Conservation (phyloP, 2,797 vertebrate genomes). For the Poecilia gillii region DNA sequence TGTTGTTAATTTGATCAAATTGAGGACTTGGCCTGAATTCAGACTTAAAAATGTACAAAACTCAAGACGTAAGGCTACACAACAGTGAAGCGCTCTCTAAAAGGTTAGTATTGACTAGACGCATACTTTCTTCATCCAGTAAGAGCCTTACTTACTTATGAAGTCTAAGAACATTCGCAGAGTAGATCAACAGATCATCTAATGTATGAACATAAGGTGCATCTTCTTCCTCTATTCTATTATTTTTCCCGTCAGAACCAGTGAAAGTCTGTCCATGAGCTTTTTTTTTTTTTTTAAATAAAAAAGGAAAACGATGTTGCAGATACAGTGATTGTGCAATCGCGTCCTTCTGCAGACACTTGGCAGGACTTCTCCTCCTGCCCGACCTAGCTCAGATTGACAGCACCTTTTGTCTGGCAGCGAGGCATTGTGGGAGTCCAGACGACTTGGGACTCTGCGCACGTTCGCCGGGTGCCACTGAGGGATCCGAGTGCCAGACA, state of each 20-base stretch:
- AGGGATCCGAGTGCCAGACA: conserved; percentile 40
- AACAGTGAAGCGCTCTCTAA: no score
- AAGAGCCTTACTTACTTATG: no score
- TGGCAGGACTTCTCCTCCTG: conserved; percentile 22
- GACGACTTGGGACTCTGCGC: conserved; percentile 53
- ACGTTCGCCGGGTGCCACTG: conserved; percentile 43
- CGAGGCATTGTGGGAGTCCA: conserved; percentile 46
- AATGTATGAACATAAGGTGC: background rate
- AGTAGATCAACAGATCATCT: background rate
- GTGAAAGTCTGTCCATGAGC: background rate
- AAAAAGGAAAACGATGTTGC: conserved; percentile 18
- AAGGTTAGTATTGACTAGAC: no score
- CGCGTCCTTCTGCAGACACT: conserved; percentile 13
- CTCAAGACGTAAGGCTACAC: no score
- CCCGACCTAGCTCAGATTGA: conserved; percentile 31
- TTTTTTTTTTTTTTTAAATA: background rate
- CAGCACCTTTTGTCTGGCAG: conserved; percentile 47
- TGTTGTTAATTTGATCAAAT: no score
- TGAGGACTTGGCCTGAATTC: no score
- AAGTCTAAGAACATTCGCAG: no score
- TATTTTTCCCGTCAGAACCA: conserved; percentile 11
- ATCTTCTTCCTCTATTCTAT: conserved; percentile 1
- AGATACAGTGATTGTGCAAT: conserved; percentile 7
- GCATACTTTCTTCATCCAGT: no score
- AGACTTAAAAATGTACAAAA: no score